A percentile compares a stretch with the other conserved stretches of the same genome.
phyloP scores from a whole-genome alignment of 2,797 vertebrate genomes.

The Pangasius macronema region DNA sequence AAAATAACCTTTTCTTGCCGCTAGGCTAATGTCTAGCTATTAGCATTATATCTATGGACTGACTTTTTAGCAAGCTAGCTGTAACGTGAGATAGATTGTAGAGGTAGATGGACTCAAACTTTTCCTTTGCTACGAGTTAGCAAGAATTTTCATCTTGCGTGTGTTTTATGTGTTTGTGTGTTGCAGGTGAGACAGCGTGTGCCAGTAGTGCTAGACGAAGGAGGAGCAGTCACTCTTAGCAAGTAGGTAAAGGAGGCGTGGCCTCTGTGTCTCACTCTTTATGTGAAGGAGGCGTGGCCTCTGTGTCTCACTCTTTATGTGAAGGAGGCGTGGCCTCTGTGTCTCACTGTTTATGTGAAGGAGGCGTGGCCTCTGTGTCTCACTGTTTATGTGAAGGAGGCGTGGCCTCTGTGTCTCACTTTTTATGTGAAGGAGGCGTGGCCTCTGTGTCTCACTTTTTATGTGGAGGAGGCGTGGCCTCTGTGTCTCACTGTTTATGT shows the following conservation, averaged over 20 bases:
- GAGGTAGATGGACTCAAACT: not conserved
- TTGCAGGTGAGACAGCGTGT: conserved; percentile 47
- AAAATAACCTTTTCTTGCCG: not conserved
- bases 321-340: not conserved
- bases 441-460: too few species aligned
- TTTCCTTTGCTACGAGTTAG: not conserved
- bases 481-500: too few species aligned
- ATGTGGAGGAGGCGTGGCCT: too few species aligned
- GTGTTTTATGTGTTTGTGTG: conserved; percentile 18
- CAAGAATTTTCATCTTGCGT: not conserved
- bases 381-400: too few species aligned
- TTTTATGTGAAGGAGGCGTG: too few species aligned
- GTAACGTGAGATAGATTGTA: not conserved
- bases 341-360: not conserved
- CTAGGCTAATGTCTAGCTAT: not conserved
- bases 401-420: too few species aligned
- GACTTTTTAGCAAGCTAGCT: not conserved
- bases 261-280: not conserved
- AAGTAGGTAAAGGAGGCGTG: conserved; percentile 46
- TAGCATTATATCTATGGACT: not conserved
- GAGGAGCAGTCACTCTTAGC: conserved; percentile 34
- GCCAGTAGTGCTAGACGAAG: not conserved
- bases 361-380: not conserved
- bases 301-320: not conserved
- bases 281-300: too few species aligned